Evolutionary conservation across 1,140 invertebrate species (phyloP).

Genomic region (Microplitis mediator): DNA sequence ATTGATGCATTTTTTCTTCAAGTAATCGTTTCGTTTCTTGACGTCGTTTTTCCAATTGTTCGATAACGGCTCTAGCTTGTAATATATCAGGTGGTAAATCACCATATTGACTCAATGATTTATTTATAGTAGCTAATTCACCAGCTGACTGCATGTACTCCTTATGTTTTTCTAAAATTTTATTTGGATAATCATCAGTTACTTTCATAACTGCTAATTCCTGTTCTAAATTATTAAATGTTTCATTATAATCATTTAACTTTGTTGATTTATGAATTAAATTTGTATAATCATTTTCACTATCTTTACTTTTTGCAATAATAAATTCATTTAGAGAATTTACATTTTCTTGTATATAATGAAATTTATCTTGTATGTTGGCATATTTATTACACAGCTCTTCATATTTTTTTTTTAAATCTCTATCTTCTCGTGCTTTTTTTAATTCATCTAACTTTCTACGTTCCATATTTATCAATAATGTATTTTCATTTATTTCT

Average conservation of each 20-base stretch:
- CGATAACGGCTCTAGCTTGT: constrained; percentile 48
- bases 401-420: constrained; percentile 42
- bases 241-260: constrained; percentile 45
- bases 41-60: constrained; percentile 45
- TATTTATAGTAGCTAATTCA: constrained; percentile 43
- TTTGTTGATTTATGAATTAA: constrained; percentile 40
- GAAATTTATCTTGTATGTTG: constrained; percentile 40
- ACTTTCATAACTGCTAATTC: constrained; percentile 41
- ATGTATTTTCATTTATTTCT: constrained; percentile 39
- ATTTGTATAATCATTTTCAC: constrained; percentile 40
- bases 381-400: constrained; percentile 40
- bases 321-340: constrained; percentile 33
- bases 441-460: constrained; percentile 40
- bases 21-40: constrained; percentile 39
- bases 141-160: constrained; percentile 38
- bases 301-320: constrained; percentile 24
- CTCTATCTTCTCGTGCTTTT: constrained; percentile 40
- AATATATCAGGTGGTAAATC: constrained; percentile 54
- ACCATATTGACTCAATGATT: constrained; percentile 41
- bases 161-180: constrained; percentile 45
- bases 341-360: constrained; percentile 36
- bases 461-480: constrained; percentile 39
- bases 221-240: constrained; percentile 38
- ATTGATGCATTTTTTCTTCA: constrained; percentile 35
- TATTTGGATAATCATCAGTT: constrained; percentile 37